Conservation (phyloP, 2,113 vertebrate genomes). For the Rhineura floridana region DNA sequence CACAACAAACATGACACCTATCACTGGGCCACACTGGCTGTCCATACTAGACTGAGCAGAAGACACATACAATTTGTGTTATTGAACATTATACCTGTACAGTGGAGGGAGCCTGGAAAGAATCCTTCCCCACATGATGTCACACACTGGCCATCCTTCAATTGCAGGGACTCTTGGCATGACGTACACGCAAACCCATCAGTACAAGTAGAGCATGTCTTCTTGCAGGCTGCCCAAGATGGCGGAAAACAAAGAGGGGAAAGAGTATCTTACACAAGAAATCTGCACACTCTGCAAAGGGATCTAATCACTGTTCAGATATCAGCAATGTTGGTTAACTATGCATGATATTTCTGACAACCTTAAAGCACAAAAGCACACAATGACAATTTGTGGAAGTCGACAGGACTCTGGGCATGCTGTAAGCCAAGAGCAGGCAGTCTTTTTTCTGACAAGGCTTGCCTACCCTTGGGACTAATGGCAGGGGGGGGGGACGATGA, state of each 20-base stretch:
- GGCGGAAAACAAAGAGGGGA: background rate
- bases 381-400: background rate
- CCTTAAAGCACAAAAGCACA: background rate
- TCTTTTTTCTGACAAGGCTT: no score
- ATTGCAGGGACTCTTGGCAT: conserved; percentile 71
- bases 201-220: conserved; percentile 77
- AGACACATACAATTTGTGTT: background rate
- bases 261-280: background rate
- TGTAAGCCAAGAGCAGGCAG: no score
- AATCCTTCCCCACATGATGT: conserved; percentile 73
- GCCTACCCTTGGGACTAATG: no score
- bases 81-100: conserved; percentile 72
- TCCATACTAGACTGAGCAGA: no score
- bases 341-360: background rate
- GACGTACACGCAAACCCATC: conserved; percentile 78
- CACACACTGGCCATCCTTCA: conserved; percentile 79
- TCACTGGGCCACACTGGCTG: background rate
- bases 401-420: background rate
- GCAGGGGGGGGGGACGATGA: no score
- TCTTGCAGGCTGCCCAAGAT: conserved; percentile 77
- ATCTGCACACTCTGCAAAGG: background rate
- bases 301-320: background rate
- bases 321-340: background rate
- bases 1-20: background rate
- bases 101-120: conserved; percentile 75